phyloP scores from a whole-genome alignment of 2,888 invertebrate species.

The Pyralis farinalis region DNA sequence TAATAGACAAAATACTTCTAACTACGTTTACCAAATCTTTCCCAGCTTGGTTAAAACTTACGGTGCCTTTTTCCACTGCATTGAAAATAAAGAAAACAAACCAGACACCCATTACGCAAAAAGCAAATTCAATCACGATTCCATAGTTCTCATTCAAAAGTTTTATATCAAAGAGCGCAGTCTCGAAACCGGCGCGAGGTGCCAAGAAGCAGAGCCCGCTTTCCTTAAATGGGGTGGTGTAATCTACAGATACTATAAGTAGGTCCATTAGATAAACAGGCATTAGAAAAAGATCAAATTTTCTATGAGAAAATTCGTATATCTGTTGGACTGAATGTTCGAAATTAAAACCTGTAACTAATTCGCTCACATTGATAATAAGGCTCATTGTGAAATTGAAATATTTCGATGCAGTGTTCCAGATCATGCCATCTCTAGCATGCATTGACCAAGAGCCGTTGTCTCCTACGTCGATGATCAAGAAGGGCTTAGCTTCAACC shows the following conservation, averaged over 20 bases:
- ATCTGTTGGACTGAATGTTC: slow-evolving; percentile 48
- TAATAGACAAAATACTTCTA: slow-evolving; percentile 48
- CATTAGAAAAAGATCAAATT: slow-evolving; percentile 50
- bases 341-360: no score
- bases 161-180: slow-evolving; percentile 48
- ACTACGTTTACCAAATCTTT: slow-evolving; percentile 60
- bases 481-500: slow-evolving; percentile 39
- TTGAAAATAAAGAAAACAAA: slow-evolving; percentile 49
- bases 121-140: slow-evolving; percentile 30
- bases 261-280: slow-evolving; percentile 65
- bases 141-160: slow-evolving; percentile 33
- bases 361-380: no score
- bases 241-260: slow-evolving; percentile 52
- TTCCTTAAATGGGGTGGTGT: slow-evolving; percentile 48
- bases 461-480: slow-evolving; percentile 26
- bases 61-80: slow-evolving; percentile 30
- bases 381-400: slow-evolving; percentile 66
- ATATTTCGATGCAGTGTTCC: slow-evolving; percentile 48
- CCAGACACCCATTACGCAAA: slow-evolving; percentile 58
- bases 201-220: slow-evolving; percentile 65
- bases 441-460: slow-evolving; percentile 36
- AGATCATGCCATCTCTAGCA: slow-evolving; percentile 56
- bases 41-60: slow-evolving; percentile 53
- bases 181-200: slow-evolving; percentile 57
- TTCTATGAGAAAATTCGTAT: slow-evolving; percentile 48